Base-by-base conservation (phyloP, 2,113 vertebrate species). In the Nymphicus hollandicus region DNA sequence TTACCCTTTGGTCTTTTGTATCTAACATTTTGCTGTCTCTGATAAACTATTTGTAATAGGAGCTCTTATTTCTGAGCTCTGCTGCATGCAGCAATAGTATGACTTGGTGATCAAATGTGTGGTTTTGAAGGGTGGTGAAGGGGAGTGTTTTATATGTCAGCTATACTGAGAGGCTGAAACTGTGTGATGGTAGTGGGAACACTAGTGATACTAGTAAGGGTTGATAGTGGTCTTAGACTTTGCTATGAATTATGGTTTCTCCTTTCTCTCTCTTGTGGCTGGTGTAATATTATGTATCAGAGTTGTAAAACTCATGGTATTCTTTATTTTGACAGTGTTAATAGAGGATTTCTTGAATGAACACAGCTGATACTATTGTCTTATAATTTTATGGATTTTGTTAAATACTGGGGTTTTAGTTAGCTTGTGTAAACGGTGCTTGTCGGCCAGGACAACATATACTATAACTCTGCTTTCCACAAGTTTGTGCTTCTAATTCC, bases 31-130 rank as follows among this genome's bases (percentile, higher is more conserved):
- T 71, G 37, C 43, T 86, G 23, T 46, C n/a, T 90, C 37, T 86
- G 25, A 76, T 84, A 77, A 94, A 53, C 43, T 78, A 2, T 71
- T 60, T 79, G 50, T 58, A 76, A 39, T 49, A 53, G 76, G 29
- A 85, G 27, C 78, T 94, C 49, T 86, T 60, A 49, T 17, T 94
- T 58, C 66, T 82, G 93, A 77, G 41, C 50, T 93, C 31, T 96
- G 35, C 72, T 88, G 71, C 72, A 63, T 88, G 46, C 60, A 71
- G 29, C 73, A 66, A 27, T 69, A 82, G 13, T 93, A 39, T 24
- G 56, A 81, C 25, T 41, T 76, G 41, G 24, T 81, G 84, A 84
- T 92, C 53, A 87, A 82, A 81, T 6, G 12, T 49, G 37, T 4
- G 4, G 31, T 37, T 77, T 4, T 4, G 60, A 39, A 25, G 13